phyloP scores from a whole-genome alignment of 2,797 vertebrate genomes.

The Scomberomorus guttatus region DNA sequence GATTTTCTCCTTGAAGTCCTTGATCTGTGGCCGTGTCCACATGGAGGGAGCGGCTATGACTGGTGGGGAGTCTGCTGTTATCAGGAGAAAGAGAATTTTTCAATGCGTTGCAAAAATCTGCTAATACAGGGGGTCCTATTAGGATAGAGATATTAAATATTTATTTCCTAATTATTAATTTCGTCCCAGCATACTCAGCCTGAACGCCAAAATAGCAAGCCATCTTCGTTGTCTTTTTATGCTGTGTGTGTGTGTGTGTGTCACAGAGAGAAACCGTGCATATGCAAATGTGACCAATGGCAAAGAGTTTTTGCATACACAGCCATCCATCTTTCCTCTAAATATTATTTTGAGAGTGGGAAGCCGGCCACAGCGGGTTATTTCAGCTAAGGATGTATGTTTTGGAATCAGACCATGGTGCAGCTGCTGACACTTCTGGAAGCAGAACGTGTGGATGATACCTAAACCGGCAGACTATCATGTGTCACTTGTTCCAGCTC shows the following conservation, averaged over 20 bases:
- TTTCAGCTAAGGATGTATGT: constrained; percentile 12
- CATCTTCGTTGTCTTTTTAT: not conserved
- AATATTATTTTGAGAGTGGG: constrained; percentile 4
- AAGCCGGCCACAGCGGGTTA: not conserved
- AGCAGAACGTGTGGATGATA: constrained; percentile 29
- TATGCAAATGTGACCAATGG: not conserved
- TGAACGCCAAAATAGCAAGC: not conserved
- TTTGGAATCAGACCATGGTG: constrained; percentile 29
- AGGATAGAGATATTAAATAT: not conserved
- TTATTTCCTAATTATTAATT: not conserved
- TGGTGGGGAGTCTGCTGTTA: constrained; percentile 88
- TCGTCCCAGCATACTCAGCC: not conserved
- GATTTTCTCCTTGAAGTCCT: constrained; percentile 99
- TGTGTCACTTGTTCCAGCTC: constrained; percentile 57
- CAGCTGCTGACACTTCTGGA: not conserved
- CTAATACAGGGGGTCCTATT: not conserved
- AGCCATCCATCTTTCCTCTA: constrained; percentile 8
- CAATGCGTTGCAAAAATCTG: not conserved
- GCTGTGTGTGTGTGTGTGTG: no score
- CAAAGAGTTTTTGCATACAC: not conserved
- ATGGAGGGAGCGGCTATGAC: constrained; percentile 98
- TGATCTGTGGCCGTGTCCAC: constrained; percentile 99
- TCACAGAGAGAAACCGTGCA: not conserved
- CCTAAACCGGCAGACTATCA: constrained; percentile 46
- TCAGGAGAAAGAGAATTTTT: not conserved